Percentiles rank a stretch among this genome's conserved stretches.
phyloP scores from a whole-genome alignment of 2,113 vertebrate genomes.

The Epinephelus fuscoguttatus region DNA sequence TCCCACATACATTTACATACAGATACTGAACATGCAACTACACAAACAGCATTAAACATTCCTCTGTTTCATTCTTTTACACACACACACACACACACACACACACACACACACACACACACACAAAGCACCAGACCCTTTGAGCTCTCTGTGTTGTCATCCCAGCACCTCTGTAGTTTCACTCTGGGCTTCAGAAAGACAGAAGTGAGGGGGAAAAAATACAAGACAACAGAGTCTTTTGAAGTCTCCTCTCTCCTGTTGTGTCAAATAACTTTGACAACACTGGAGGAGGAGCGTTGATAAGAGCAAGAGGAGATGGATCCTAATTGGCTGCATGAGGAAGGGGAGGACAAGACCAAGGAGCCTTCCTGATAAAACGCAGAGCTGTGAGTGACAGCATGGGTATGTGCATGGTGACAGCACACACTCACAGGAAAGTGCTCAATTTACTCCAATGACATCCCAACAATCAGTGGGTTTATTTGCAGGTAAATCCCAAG shows the following conservation, averaged over 20 bases:
- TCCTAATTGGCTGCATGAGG: constrained; percentile 72
- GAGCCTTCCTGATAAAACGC: constrained; percentile 22
- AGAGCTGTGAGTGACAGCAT: constrained; percentile 33
- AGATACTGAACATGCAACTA: neutral
- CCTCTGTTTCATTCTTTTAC: constrained; percentile 12
- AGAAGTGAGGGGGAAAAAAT: constrained; percentile 22
- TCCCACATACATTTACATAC: neutral
- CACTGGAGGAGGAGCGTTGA: constrained; percentile 65
- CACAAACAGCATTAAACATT: constrained; percentile 8
- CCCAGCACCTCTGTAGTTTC: constrained; percentile 70
- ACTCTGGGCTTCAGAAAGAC: constrained; percentile 57
- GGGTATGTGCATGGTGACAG: neutral
- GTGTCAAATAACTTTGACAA: constrained; percentile 71
- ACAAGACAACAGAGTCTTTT: constrained; percentile 71
- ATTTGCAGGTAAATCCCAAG: neutral
- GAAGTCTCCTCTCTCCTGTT: constrained; percentile 72
- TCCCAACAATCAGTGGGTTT: neutral
- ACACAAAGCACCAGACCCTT: constrained; percentile 34
- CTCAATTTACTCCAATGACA: too few relatives aligned
- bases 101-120: constrained; percentile 45
- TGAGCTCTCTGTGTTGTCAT: constrained; percentile 68
- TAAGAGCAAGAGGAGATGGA: constrained; percentile 60
- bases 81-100: constrained; percentile 36
- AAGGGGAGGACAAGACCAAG: constrained; percentile 42
- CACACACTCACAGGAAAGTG: neutral